phyloP scores from a whole-genome alignment of 2,797 vertebrate species.

The Balearica regulorum region DNA sequence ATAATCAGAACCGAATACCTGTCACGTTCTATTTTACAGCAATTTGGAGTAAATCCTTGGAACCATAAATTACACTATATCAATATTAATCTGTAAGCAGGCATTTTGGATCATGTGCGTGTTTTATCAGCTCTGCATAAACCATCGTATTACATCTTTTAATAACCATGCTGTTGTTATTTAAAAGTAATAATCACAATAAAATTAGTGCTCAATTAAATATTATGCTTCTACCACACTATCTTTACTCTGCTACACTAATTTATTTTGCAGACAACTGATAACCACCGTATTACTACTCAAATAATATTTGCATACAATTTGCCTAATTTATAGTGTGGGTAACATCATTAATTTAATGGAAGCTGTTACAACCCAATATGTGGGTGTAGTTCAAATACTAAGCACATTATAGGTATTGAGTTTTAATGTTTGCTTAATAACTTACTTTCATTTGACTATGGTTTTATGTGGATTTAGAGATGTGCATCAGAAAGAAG shows the following conservation, averaged over 20 bases:
- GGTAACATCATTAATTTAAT: slow-evolving; percentile 71
- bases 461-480: slow-evolving; percentile 22
- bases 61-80: slow-evolving; percentile 53
- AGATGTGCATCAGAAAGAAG: not conserved
- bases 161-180: slow-evolving; percentile 64
- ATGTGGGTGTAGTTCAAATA: slow-evolving; percentile 61
- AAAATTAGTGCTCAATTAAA: slow-evolving; percentile 71
- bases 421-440: slow-evolving; percentile 46
- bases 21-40: slow-evolving; percentile 62
- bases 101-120: slow-evolving; percentile 10
- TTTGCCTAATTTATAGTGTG: slow-evolving; percentile 74
- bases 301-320: slow-evolving; percentile 72
- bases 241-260: slow-evolving; percentile 62
- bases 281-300: slow-evolving; percentile 65
- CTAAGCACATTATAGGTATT: slow-evolving; percentile 36
- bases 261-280: slow-evolving; percentile 73
- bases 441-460: slow-evolving; percentile 45
- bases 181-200: slow-evolving; percentile 72
- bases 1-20: slow-evolving; percentile 67
- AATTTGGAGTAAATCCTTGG: slow-evolving; percentile 57
- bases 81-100: slow-evolving; percentile 64
- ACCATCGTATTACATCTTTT: slow-evolving; percentile 33
- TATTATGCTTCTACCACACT: slow-evolving; percentile 24
- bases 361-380: slow-evolving; percentile 64
- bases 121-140: slow-evolving; percentile 65